Base-by-base conservation (phyloP, 1,140 invertebrate genomes). In the Drosophila pruinosa region DNA sequence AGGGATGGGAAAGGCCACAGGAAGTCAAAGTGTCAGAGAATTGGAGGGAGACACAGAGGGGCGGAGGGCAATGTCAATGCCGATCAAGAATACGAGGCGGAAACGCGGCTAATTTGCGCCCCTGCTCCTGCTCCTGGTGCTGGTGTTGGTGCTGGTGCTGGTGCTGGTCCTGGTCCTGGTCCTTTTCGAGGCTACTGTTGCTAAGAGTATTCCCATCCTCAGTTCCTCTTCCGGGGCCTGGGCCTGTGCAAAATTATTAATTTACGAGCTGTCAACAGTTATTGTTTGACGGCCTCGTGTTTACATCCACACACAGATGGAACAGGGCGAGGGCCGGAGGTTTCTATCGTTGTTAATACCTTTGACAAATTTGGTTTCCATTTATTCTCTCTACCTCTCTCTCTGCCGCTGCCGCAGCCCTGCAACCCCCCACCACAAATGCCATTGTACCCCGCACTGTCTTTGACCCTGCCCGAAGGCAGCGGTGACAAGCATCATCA, bases 251-350 rank as follows among this genome's bases (percentile, higher is more conserved):
- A 88, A 88, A 88, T 88, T 88, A 88, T 88, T 88, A 88, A 88
- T 88, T 88, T 88, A 88, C 82, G 82, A 82, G 82, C 82, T 88
- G 82, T 88, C 82, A 88, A 88, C 82, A 86, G 81, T 86, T 86
- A 81, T 86, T 86, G 82, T 86, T 82, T 58, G 63, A 53, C 67
- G 41, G 67, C 43, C 48, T 75, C 64, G 73, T 85, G 81, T 85
- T 85, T 86, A 85, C 81, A 83, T 82, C 67, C 57, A 77, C 72
- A 80, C 77, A 48, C n/a, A 24, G 22, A 28, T 14, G n/a, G 12
- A 34, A 24, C 12, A 12, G 19, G 58, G 4, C 34, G 63, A 2
- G 31, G 26, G 7, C 45, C n/a, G n/a, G 59, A 43, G 58, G 39
- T 54, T 80, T 54, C 57, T 36, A 56, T 36, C 31, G 24, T 39